phyloP scores from a whole-genome alignment of 2,888 invertebrate genomes.

The Troides helena region DNA sequence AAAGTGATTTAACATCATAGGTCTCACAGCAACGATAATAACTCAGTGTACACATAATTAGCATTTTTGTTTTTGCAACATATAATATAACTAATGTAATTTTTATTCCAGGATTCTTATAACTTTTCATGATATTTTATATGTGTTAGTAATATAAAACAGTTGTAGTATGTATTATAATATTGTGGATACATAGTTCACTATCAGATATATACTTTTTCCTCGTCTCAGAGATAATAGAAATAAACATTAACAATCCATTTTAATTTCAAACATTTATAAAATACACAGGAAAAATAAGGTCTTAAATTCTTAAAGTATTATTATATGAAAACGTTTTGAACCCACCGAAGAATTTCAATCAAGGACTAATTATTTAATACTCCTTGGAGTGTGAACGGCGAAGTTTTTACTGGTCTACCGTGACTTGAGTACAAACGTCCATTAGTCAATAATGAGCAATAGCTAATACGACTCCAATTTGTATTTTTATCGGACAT shows the following conservation, averaged over 20 bases:
- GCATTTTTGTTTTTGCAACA: background rate
- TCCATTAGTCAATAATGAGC: conserved; percentile 22
- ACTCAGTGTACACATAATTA: background rate
- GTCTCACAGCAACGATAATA: background rate
- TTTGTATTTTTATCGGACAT: conserved; percentile 4
- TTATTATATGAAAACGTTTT: background rate
- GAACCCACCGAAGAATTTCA: conserved; percentile 13
- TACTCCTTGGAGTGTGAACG: conserved; percentile 23
- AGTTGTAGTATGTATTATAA: too few relatives aligned
- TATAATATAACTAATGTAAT: background rate
- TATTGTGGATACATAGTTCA: too few relatives aligned
- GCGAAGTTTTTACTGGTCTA: conserved; percentile 22
- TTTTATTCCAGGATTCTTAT: background rate
- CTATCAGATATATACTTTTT: too few relatives aligned
- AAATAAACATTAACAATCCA: too few relatives aligned
- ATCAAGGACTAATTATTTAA: conserved; percentile 26
- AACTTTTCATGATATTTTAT: too few relatives aligned
- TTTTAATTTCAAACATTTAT: too few relatives aligned
- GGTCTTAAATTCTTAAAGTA: background rate
- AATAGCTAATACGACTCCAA: conserved; percentile 7
- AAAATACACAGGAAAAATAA: too few relatives aligned
- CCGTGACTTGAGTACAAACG: conserved; percentile 28
- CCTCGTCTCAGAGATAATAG: too few relatives aligned
- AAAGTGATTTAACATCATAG: background rate
- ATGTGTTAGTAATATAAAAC: too few relatives aligned